Percentiles rank a stretch among this genome's conserved stretches.
Evolutionary conservation across 2,113 vertebrate species (phyloP).

Genomic region (Turdus rufiventris): DNA sequence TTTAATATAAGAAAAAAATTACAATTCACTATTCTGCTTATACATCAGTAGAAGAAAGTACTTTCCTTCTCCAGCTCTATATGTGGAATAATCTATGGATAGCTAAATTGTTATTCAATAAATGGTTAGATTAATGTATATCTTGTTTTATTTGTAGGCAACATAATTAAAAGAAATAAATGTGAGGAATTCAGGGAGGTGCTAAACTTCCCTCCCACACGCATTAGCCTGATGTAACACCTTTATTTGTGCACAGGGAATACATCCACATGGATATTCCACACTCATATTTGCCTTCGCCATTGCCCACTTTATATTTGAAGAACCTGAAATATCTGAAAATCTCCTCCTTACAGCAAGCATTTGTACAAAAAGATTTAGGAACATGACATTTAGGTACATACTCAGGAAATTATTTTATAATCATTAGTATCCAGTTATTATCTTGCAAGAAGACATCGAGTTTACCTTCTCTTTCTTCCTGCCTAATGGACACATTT

Average conservation of each 20-base stretch:
- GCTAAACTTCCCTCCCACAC: neutral
- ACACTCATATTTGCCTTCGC: rapidly evolving
- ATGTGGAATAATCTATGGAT: neutral
- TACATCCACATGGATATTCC: rapidly evolving
- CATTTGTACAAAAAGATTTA: neutral
- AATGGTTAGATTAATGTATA: neutral
- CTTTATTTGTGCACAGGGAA: neutral
- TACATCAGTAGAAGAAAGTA: neutral
- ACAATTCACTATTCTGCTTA: neutral
- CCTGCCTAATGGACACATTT: neutral
- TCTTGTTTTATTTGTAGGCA: neutral
- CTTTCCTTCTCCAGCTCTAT: rapidly evolving
- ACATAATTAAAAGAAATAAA: neutral
- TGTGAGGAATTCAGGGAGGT: neutral
- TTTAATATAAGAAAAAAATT: neutral
- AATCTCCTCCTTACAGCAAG: neutral
- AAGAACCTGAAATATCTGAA: neutral
- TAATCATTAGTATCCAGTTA: neutral
- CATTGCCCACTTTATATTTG: neutral
- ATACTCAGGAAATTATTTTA: neutral
- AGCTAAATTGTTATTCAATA: neutral
- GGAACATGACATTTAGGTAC: neutral
- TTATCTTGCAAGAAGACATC: neutral
- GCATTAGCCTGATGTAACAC: rapidly evolving
- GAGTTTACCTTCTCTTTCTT: neutral